A percentile compares a stretch with the other conserved stretches of the same genome.
Conservation (phyloP, 2,113 vertebrate species). For the Cyprinodon tularosa region DNA sequence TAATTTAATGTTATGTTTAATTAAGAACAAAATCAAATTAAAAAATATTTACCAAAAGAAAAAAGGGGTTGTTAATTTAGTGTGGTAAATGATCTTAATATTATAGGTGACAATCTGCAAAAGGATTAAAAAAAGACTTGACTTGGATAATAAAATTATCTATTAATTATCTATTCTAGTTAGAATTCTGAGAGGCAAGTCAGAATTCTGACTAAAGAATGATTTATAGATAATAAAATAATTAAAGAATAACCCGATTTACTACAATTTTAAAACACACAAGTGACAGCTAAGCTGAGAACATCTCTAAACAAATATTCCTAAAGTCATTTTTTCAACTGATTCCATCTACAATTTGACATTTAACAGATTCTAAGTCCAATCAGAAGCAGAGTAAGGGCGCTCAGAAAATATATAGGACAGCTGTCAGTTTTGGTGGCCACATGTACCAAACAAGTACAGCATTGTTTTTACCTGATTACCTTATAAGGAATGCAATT, state of each 20-base stretch:
- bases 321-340: neutral
- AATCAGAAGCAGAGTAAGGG: neutral
- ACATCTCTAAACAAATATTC: neutral
- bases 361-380: neutral
- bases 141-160: too few species aligned
- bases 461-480: neutral
- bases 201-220: neutral
- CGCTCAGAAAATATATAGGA: too few species aligned
- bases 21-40: neutral
- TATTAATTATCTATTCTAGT: too few species aligned
- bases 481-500: too few species aligned
- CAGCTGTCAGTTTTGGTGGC: too few species aligned
- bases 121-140: too few species aligned
- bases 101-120: too few species aligned
- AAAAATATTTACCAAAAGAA: too few species aligned
- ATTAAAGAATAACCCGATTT: neutral
- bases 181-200: too few species aligned
- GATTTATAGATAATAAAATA: neutral
- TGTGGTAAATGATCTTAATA: too few species aligned
- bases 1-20: neutral
- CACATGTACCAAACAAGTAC: neutral
- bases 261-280: neutral
- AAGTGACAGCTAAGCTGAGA: neutral
- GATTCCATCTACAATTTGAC: neutral
- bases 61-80: neutral